Evolutionary conservation across 2,888 invertebrate genomes (phyloP).

Genomic region (Orthosia gracilis): DNA sequence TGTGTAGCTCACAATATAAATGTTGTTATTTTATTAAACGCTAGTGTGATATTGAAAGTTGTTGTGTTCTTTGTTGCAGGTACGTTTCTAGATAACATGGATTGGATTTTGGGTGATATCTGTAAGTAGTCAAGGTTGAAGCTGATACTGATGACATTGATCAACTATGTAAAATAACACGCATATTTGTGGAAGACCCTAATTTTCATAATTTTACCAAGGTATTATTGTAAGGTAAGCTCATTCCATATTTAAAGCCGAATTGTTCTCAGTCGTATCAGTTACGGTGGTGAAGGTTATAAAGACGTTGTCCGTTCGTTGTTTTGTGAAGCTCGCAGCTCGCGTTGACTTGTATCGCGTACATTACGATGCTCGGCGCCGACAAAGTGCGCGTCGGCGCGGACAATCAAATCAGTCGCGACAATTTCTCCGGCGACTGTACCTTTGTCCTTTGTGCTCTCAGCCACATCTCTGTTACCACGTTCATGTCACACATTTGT

Average conservation of each 20-base stretch:
- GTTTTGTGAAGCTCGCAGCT: conserved; percentile 65
- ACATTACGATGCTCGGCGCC: conserved; percentile 67
- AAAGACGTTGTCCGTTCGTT: conserved; percentile 71
- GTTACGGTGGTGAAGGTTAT: conserved; percentile 76
- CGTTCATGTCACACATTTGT: conserved; percentile 67
- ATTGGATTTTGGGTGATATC: conserved; percentile 43
- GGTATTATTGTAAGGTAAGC: conserved; percentile 17
- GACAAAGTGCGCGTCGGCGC: conserved; percentile 84
- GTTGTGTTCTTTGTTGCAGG: conserved; percentile 84
- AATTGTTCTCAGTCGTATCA: conserved; percentile 69
- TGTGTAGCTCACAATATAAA: conserved; percentile 74
- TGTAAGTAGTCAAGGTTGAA: conserved; percentile 63
- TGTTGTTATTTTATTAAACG: conserved; percentile 67
- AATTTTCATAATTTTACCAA: conserved; percentile 8
- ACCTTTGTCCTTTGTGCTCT: conserved; percentile 73
- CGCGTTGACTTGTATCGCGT: conserved; percentile 55
- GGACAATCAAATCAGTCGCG: conserved; percentile 85
- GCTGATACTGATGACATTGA: conserved; percentile 38
- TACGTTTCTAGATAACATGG: conserved; percentile 72
- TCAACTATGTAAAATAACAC: conserved; percentile 4
- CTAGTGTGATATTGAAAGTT: conserved; percentile 70
- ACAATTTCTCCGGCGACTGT: conserved; percentile 78
- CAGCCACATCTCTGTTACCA: conserved; percentile 49
- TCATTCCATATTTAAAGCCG: conserved; percentile 25
- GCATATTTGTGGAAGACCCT: neutral